A percentile compares a stretch with the other conserved stretches of the same genome.
Evolutionary conservation across 1,140 invertebrate genomes (phyloP).

Genomic region (Drosophila tani): DNA sequence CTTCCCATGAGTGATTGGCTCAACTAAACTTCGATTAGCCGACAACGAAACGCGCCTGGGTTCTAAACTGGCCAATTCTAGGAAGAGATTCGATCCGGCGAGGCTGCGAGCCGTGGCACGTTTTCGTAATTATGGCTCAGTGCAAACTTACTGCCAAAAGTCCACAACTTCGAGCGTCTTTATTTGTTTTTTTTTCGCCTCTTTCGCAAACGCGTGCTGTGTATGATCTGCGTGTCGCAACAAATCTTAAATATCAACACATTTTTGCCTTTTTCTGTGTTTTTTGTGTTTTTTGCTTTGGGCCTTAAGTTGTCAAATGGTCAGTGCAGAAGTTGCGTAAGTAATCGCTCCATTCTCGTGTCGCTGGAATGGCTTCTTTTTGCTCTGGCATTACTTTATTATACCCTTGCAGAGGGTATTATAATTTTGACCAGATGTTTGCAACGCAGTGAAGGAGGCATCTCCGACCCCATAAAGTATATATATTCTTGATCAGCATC

Average conservation of each 20-base stretch:
- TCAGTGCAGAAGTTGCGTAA: constrained; percentile 50
- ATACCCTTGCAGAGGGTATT: too few relatives aligned
- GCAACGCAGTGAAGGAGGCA: too few relatives aligned
- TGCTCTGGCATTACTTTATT: neutral
- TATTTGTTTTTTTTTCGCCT: constrained; percentile 41
- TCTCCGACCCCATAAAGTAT: too few relatives aligned
- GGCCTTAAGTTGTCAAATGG: constrained; percentile 13
- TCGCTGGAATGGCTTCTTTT: constrained; percentile 6
- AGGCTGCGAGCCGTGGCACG: constrained; percentile 67
- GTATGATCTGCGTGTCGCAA: constrained; percentile 49
- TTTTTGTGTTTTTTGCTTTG: neutral
- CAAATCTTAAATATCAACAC: constrained; percentile 48
- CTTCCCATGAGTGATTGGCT: constrained; percentile 15
- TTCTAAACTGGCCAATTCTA: constrained; percentile 37
- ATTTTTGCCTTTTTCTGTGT: constrained; percentile 5
- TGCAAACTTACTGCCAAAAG: constrained; percentile 38
- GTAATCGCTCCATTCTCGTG: constrained; percentile 15
- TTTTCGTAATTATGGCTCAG: constrained; percentile 74
- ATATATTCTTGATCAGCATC: too few relatives aligned
- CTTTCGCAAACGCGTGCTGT: constrained; percentile 48
- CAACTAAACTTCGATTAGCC: constrained; percentile 31
- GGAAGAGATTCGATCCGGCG: constrained; percentile 35
- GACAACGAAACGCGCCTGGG: constrained; percentile 20
- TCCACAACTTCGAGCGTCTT: constrained; percentile 41
- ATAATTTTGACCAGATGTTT: too few relatives aligned